These are phyloP conservation scores for Eupithecia inturbata DNA, from an alignment of 2,888 invertebrate genomes.

Conservation along the genomic window DNA sequence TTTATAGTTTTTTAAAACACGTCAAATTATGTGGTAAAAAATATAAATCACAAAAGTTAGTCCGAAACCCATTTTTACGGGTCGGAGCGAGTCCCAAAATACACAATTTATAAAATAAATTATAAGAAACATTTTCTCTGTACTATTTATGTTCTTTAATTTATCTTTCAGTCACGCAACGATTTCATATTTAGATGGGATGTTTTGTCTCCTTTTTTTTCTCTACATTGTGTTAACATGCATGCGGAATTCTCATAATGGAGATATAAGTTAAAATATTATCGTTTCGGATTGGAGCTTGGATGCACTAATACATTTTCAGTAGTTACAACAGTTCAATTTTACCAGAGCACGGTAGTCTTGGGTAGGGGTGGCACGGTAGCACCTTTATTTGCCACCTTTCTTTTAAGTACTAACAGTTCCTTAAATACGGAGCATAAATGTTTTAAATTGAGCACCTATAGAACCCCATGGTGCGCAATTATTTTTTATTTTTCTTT, in stretches of 20 bases:
- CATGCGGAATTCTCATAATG: conserved; percentile 67
- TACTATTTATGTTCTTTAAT: neutral
- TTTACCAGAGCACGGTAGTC: conserved; percentile 56
- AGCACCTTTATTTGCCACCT: neutral
- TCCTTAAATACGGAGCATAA: no score
- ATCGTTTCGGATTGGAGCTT: conserved; percentile 74
- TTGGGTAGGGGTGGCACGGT: conserved; percentile 32
- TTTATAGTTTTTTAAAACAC: no score
- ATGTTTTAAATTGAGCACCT: no score
- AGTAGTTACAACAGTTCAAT: conserved; percentile 80
- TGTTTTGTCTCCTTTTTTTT: neutral
- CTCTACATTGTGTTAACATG: neutral
- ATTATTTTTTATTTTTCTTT: no score
- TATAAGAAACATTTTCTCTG: no score
- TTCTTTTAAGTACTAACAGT: no score
- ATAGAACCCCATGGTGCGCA: no score
- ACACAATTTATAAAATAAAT: no score
- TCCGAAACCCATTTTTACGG: no score
- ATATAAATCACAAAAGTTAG: no score
- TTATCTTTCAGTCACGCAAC: conserved; percentile 3
- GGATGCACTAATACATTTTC: conserved; percentile 77
- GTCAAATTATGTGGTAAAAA: no score
- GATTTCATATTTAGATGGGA: conserved; percentile 1
- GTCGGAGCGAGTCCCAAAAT: no score
- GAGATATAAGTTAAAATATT: conserved; percentile 81